Conservation (phyloP, 2,797 vertebrate genomes). For the Jordanella pulchra region DNA sequence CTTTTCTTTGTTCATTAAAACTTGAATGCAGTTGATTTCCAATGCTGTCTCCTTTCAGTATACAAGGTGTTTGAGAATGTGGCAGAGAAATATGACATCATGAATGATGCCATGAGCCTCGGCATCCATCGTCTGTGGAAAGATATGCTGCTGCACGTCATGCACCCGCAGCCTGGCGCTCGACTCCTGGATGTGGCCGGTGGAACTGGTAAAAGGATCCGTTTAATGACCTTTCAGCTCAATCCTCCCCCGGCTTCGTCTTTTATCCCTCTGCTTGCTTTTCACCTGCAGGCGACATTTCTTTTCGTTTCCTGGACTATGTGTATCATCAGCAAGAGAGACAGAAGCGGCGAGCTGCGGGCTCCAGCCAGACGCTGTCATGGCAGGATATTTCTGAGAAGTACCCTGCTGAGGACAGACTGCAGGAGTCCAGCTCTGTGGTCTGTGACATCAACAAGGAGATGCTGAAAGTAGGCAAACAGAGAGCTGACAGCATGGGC, state of each 20-base stretch:
- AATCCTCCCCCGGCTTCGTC: not conserved
- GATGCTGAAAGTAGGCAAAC: constrained; percentile 92
- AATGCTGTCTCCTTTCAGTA: constrained; percentile 72
- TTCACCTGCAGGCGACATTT: constrained; percentile 87
- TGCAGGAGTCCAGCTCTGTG: constrained; percentile 80
- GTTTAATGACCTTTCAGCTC: not conserved
- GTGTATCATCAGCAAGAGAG: constrained; percentile 74
- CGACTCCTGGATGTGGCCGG: constrained; percentile 92
- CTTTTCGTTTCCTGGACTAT: constrained; percentile 93
- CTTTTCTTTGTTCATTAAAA: too few relatives aligned
- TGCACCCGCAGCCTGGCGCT: constrained; percentile 89
- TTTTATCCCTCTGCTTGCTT: not conserved
- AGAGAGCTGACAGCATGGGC: constrained; percentile 80
- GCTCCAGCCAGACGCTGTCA: constrained; percentile 81
- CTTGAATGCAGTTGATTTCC: too few relatives aligned
- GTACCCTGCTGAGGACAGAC: constrained; percentile 72
- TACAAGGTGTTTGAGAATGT: constrained; percentile 94
- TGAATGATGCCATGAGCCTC: constrained; percentile 98
- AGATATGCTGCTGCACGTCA: constrained; percentile 85
- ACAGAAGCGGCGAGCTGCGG: constrained; percentile 66
- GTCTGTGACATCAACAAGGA: constrained; percentile 97
- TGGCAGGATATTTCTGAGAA: constrained; percentile 85
- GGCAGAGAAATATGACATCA: constrained; percentile 92
- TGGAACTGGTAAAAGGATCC: constrained; percentile 86
- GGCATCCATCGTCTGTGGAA: constrained; percentile 96